Conservation (phyloP, 2,113 vertebrate genomes). For the Chelonoidis abingdonii region DNA sequence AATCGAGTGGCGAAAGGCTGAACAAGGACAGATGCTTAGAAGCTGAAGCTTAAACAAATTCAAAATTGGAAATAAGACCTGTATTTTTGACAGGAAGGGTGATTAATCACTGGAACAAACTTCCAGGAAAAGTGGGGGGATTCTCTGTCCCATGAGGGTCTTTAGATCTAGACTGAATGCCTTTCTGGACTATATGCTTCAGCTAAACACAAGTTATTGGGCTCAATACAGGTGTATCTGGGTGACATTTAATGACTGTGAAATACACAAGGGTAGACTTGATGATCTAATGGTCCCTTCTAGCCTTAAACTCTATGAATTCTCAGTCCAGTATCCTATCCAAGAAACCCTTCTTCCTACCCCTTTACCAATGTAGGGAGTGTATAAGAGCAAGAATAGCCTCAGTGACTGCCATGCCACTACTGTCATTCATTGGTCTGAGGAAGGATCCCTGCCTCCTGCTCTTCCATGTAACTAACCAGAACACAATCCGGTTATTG, state of each 20-base stretch:
- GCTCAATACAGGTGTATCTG: not conserved
- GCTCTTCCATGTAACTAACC: not conserved
- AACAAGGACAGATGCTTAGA: not conserved
- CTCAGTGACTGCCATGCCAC: not conserved
- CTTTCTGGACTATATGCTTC: not conserved
- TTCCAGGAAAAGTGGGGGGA: not conserved
- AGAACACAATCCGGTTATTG: not conserved
- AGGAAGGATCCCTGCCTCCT: not conserved
- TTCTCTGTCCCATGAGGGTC: not conserved
- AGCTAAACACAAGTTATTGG: not conserved
- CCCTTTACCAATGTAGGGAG: not conserved
- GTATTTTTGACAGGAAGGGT: not conserved
- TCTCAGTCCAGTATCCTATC: not conserved
- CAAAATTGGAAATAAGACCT: not conserved
- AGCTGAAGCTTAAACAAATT: not conserved
- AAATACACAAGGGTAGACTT: not conserved
- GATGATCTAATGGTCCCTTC: not conserved
- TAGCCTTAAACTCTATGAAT: not conserved
- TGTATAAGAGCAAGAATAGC: not conserved
- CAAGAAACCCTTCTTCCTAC: not conserved
- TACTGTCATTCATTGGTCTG: not conserved
- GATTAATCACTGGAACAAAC: not conserved
- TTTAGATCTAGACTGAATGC: not conserved
- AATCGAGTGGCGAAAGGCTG: not conserved
- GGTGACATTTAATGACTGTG: not conserved